Conservation (phyloP, 37 sponge, comb jelly and placozoan genomes). For the Crambe crambe region DNA sequence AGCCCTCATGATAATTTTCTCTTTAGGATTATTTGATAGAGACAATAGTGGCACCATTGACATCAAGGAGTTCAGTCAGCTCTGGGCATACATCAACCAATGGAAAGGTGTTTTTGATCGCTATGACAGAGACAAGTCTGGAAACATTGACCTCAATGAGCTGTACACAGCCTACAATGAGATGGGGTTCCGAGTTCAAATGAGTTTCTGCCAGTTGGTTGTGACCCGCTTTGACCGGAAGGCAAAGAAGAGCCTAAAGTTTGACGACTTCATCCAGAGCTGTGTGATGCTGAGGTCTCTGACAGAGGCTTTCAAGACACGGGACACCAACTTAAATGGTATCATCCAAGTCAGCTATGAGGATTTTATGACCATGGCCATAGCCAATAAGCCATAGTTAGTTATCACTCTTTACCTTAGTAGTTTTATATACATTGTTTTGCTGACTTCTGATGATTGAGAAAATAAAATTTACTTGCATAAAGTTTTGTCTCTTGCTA, state of each 20-base stretch:
- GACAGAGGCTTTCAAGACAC: conserved; percentile 73
- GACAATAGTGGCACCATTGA: conserved; percentile 81
- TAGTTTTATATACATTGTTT: no score
- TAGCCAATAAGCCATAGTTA: conserved; percentile 69
- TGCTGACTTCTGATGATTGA: not conserved
- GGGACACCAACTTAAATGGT: conserved; percentile 75
- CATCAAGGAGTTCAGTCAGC: conserved; percentile 62
- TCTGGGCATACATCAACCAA: conserved; percentile 83
- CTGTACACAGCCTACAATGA: conserved; percentile 81
- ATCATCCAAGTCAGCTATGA: conserved; percentile 78
- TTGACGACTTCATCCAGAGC: conserved; percentile 88
- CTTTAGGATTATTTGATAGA: conserved; percentile 70
- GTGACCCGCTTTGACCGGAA: conserved; percentile 60
- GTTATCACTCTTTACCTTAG: no score
- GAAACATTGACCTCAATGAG: conserved; percentile 75
- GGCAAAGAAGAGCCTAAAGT: conserved; percentile 42
- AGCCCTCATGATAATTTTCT: not conserved
- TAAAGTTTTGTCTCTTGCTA: not conserved
- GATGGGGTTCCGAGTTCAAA: conserved; percentile 78
- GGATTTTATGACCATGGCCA: conserved; percentile 90
- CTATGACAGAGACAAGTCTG: conserved; percentile 80
- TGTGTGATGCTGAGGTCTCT: conserved; percentile 80
- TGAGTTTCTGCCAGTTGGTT: conserved; percentile 65
- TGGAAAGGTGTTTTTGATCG: conserved; percentile 81
- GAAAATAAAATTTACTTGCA: no score